A percentile compares a stretch with the other conserved stretches of the same genome.
phyloP scores from a whole-genome alignment of 2,797 vertebrate species.

The Novumbra hubbsi region DNA sequence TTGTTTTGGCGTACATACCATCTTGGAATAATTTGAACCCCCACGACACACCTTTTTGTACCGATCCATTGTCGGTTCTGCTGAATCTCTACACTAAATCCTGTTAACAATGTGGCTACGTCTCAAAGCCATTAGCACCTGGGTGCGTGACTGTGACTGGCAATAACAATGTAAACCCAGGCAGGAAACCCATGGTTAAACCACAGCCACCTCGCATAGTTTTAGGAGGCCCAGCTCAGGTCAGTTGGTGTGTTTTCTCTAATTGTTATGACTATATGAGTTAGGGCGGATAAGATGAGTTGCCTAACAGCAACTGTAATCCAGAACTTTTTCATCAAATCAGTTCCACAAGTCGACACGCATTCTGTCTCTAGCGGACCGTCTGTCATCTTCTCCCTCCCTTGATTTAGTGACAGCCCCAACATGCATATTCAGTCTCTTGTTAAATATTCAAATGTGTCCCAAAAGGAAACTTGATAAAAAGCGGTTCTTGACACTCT shows the following conservation, averaged over 20 bases:
- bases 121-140: neutral
- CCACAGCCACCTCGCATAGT: neutral
- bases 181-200: neutral
- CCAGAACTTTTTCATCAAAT: neutral
- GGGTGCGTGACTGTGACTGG: neutral
- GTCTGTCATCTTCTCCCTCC: too few relatives aligned
- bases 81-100: neutral
- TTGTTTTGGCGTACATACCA: too few relatives aligned
- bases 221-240: neutral
- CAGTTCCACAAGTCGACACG: neutral
- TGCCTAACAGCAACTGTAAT: neutral
- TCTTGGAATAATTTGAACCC: too few relatives aligned
- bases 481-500: neutral
- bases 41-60: neutral
- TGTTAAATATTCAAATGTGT: neutral
- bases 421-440: neutral
- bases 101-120: neutral
- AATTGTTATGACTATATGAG: neutral
- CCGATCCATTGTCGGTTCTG: neutral
- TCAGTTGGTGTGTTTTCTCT: neutral
- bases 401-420: neutral
- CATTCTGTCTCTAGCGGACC: neutral
- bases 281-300: constrained; percentile 1
- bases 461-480: neutral
- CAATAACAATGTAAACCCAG: neutral